Percentiles rank a stretch among this genome's conserved stretches.
Conservation (phyloP, 2,113 vertebrate species). For the Hemichromis elongatus region DNA sequence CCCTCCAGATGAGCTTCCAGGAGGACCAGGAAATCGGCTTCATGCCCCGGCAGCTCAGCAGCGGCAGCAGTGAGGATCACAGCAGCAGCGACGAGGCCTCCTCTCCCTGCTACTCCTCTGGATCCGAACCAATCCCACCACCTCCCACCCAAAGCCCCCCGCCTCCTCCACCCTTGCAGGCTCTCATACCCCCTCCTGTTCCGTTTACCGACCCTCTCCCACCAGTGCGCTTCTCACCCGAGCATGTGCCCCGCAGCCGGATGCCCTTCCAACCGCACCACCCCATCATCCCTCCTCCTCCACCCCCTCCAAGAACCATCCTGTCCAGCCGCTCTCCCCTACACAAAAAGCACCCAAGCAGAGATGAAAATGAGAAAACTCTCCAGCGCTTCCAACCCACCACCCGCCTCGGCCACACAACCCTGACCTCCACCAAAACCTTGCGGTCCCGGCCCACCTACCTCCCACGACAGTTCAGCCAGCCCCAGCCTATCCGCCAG, state of each 20-base stretch:
- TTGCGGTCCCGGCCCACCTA: conserved; percentile 59
- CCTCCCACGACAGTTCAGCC: conserved; percentile 72
- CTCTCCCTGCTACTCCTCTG: conserved; percentile 88
- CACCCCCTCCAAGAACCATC: conserved; percentile 68
- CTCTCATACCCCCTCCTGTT: conserved; percentile 73
- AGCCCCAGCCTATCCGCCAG: conserved; percentile 55
- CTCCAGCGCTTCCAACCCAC: conserved; percentile 39
- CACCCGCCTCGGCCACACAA: conserved; percentile 18
- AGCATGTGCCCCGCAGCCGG: conserved; percentile 70
- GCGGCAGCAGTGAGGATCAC: conserved; percentile 85
- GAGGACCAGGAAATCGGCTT: conserved; percentile 86
- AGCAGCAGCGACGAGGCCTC: conserved; percentile 92
- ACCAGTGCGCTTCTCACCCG: conserved; percentile 62
- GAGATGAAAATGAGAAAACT: conserved; percentile 36
- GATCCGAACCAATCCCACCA: conserved; percentile 85
- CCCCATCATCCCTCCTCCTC: conserved; percentile 75
- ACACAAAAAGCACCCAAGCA: conserved; percentile 50
- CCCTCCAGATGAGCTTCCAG: conserved; percentile 90
- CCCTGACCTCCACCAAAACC: conserved; percentile 30
- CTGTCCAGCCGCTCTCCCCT: conserved; percentile 51
- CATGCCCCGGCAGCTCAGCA: conserved; percentile 80
- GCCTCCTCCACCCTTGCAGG: conserved; percentile 75
- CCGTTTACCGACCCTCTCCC: conserved; percentile 80
- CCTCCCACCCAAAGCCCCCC: conserved; percentile 85
- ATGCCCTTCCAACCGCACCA: conserved; percentile 75